Evolutionary conservation across 2,797 vertebrate species (phyloP).

Genomic region (Florisuga fusca): DNA sequence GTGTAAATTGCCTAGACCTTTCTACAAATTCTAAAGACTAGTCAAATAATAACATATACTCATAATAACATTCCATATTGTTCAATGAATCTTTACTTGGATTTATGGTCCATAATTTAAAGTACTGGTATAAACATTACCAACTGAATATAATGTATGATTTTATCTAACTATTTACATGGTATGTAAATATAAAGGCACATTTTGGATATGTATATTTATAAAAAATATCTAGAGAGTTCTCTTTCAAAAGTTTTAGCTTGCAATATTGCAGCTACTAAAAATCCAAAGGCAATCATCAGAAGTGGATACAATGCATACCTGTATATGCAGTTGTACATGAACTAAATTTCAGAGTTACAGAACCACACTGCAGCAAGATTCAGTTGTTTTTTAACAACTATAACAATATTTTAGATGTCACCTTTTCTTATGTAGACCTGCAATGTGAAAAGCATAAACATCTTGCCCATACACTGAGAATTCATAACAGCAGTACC

Average conservation of each 20-base stretch:
- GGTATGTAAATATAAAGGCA: not conserved
- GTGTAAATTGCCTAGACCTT: not conserved
- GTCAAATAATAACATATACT: not conserved
- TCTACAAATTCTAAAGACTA: not conserved
- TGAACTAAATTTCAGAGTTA: not conserved
- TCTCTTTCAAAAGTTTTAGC: not conserved
- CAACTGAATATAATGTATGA: not conserved
- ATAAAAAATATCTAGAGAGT: not conserved
- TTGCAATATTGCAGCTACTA: not conserved
- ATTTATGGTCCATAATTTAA: not conserved
- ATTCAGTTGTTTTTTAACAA: slow-evolving; percentile 9
- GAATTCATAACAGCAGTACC: slow-evolving; percentile 55
- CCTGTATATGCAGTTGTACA: not conserved
- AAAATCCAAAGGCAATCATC: not conserved
- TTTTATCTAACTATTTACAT: not conserved
- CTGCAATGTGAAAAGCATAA: not conserved
- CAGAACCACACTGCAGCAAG: not conserved
- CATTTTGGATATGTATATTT: accelerated
- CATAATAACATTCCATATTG: not conserved
- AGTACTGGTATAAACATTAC: not conserved
- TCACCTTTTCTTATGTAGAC: slow-evolving; percentile 18
- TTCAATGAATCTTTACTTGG: not conserved
- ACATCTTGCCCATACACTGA: slow-evolving; percentile 49
- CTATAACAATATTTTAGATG: slow-evolving; percentile 30
- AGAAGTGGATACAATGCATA: not conserved